A percentile compares a stretch with the other conserved stretches of the same genome.
phyloP scores from a whole-genome alignment of 2,113 vertebrate genomes.

The Psammodynastes pulverulentus region DNA sequence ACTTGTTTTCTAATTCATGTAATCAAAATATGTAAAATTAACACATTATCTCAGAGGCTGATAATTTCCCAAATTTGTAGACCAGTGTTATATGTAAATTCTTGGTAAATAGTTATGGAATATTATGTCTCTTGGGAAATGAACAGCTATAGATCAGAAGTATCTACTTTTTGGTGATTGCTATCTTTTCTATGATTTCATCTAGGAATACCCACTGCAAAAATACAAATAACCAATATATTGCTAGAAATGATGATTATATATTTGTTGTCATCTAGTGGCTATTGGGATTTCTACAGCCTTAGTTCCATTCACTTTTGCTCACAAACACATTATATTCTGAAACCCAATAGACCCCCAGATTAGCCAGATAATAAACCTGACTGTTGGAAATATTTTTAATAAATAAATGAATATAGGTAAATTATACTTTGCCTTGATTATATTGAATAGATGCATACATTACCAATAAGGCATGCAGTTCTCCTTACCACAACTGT shows the following conservation, averaged over 20 bases:
- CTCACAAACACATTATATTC: not conserved
- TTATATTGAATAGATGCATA: not conserved
- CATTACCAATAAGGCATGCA: not conserved
- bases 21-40: no score
- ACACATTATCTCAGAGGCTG: no score
- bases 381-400: not conserved
- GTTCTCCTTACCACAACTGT: no score
- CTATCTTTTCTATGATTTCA: not conserved
- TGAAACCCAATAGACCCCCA: no score
- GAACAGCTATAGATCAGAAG: not conserved
- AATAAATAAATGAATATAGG: not conserved
- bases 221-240: not conserved
- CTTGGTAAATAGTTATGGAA: not conserved
- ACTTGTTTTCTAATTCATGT: no score
- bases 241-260: not conserved
- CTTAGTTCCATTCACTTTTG: not conserved
- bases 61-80: no score
- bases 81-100: not conserved
- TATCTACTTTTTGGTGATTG: not conserved
- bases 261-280: not conserved
- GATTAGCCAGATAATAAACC: not conserved
- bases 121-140: not conserved
- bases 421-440: not conserved
- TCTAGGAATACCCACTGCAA: not conserved
- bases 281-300: not conserved